Evolutionary conservation across 2,797 vertebrate genomes (phyloP).

Genomic region (Karalla daura): DNA sequence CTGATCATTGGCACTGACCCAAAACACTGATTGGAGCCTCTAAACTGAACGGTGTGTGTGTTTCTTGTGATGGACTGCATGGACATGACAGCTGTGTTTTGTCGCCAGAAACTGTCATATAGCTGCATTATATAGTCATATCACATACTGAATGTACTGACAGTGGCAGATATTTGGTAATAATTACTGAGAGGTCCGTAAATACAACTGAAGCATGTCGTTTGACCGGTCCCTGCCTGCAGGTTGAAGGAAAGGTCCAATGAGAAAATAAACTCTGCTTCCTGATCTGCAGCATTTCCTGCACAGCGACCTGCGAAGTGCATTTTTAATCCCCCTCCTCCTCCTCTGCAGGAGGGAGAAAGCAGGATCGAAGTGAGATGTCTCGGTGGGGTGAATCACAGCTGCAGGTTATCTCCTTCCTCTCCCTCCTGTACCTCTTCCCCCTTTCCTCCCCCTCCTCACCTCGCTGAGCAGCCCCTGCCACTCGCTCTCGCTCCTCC

Average conservation of each 20-base stretch:
- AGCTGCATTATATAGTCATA: too few species aligned
- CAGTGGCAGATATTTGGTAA: not conserved
- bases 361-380: too few species aligned
- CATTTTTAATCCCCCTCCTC: too few species aligned
- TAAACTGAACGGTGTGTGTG: too few species aligned
- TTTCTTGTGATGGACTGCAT: too few species aligned
- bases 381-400: too few species aligned
- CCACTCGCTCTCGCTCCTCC: slow-evolving; percentile 92
- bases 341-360: too few species aligned
- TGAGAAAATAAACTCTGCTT: slow-evolving; percentile 11
- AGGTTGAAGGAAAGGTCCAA: slow-evolving; percentile 11
- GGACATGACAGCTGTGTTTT: too few species aligned
- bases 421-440: not conserved
- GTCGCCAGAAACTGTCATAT: too few species aligned
- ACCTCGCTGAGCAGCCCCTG: slow-evolving; percentile 94
- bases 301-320: not conserved
- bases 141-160: not conserved
- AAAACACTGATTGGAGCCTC: too few species aligned
- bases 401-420: too few species aligned
- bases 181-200: not conserved
- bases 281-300: slow-evolving; percentile 6
- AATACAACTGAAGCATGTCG: not conserved
- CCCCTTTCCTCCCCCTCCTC: slow-evolving; percentile 72
- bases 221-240: slow-evolving; percentile 7
- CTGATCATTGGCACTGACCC: too few species aligned